A percentile compares a stretch with the other conserved stretches of the same genome.
Evolutionary conservation across 1,140 invertebrate species (phyloP).

Genomic region (Hypsibius dujardini): DNA sequence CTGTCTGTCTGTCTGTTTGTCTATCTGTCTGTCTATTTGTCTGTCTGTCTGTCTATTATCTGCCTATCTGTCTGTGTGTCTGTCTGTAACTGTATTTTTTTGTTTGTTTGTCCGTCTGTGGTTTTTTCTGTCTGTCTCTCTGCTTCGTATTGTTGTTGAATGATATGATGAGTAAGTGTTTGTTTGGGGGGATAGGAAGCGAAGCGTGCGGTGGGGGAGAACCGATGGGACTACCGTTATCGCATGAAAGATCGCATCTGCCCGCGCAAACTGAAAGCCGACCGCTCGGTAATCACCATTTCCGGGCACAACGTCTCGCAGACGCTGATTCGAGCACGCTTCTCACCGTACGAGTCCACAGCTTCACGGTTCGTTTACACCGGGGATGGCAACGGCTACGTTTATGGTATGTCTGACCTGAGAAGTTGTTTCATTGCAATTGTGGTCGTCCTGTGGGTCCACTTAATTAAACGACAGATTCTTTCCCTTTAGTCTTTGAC

Average conservation of each 20-base stretch:
- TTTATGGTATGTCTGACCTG: constrained; percentile 46
- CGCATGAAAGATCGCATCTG: not conserved
- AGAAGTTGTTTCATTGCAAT: constrained; percentile 14
- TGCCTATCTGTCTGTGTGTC: too few relatives aligned
- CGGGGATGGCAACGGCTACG: constrained; percentile 55
- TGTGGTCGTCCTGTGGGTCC: constrained; percentile 13
- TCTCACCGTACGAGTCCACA: constrained; percentile 58
- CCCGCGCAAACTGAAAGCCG: constrained; percentile 12
- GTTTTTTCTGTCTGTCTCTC: not conserved
- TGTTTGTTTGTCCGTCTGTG: too few relatives aligned
- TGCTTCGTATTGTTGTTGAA: constrained; percentile 2
- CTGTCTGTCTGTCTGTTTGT: too few relatives aligned
- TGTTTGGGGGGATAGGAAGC: constrained; percentile 40
- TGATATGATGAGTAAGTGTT: too few relatives aligned
- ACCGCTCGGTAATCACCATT: constrained; percentile 13
- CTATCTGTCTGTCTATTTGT: too few relatives aligned
- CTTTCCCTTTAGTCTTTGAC: constrained; percentile 52
- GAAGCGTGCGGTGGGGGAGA: constrained; percentile 47
- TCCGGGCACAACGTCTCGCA: constrained; percentile 57
- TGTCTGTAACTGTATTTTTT: too few relatives aligned
- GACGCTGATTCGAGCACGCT: constrained; percentile 62
- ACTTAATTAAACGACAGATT: not conserved
- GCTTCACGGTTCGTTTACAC: constrained; percentile 70
- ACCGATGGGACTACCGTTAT: constrained; percentile 35
- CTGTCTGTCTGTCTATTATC: too few relatives aligned